Percentiles rank a stretch among this genome's conserved stretches.
Conservation (phyloP, 2,797 vertebrate species). For the Chelon auratus region DNA sequence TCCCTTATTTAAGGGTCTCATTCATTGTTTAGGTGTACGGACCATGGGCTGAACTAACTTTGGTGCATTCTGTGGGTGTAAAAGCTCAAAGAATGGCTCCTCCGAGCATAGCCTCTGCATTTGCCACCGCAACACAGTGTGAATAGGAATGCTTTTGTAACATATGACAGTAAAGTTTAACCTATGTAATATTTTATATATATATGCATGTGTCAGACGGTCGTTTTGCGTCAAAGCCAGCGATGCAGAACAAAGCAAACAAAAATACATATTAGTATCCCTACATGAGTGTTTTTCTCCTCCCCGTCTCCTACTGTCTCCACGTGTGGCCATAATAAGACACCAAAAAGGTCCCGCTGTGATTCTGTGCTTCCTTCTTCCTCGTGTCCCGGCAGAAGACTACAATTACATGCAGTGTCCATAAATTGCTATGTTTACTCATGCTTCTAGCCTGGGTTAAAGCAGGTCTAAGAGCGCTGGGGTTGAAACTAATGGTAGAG, state of each 20-base stretch:
- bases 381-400: conserved; percentile 38
- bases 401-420: conserved; percentile 52
- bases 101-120: too few species aligned
- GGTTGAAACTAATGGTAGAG: neutral
- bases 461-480: conserved; percentile 1
- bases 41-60: neutral
- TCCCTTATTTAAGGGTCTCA: neutral
- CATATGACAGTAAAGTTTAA: too few species aligned
- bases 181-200: too few species aligned
- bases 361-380: conserved; percentile 46
- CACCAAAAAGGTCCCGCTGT: conserved; percentile 22
- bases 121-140: too few species aligned
- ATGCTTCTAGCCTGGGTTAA: conserved; percentile 20
- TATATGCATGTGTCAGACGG: conserved; percentile 5
- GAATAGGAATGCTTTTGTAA: too few species aligned
- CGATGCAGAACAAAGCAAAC: neutral
- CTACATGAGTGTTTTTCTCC: neutral
- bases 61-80: neutral
- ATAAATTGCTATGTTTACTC: conserved; percentile 61
- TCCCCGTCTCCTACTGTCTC: conserved; percentile 10
- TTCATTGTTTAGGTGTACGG: conserved; percentile 1
- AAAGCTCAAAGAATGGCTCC: too few species aligned
- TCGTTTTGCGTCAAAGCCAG: conserved; percentile 16
- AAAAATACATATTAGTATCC: too few species aligned
- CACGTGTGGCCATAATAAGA: conserved; percentile 40